These are phyloP conservation scores for Lithophane ornitopus DNA, from an alignment of 2,888 invertebrate species.

Conservation along the genomic window DNA sequence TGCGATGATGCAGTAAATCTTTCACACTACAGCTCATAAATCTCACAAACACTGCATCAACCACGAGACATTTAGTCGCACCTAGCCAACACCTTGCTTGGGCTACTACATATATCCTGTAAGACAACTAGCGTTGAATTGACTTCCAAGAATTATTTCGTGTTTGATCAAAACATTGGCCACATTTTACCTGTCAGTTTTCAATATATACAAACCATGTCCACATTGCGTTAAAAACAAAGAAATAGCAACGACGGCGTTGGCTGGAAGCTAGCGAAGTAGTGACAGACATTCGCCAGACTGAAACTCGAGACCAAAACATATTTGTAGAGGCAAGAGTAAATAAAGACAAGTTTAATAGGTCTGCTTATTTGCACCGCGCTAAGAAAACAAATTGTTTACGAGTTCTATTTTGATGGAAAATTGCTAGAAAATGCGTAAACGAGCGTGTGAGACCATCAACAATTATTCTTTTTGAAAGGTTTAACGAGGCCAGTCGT, in stretches of 20 bases:
- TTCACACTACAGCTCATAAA: constrained; percentile 18
- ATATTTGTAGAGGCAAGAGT: constrained; percentile 47
- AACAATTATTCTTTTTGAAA: constrained; percentile 1
- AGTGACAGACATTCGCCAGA: constrained; percentile 58
- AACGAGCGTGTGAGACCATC: background rate
- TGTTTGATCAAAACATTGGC: constrained; percentile 21
- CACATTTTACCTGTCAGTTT: constrained; percentile 42
- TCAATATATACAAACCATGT: constrained; percentile 43
- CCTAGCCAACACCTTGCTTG: constrained; percentile 30
- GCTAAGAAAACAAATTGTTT: constrained; percentile 24
- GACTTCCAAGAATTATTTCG: constrained; percentile 9
- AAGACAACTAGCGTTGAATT: background rate
- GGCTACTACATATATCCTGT: constrained; percentile 8
- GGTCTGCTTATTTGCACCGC: constrained; percentile 21
- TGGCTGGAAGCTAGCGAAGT: constrained; percentile 44
- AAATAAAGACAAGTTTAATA: constrained; percentile 46
- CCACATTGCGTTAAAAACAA: constrained; percentile 51
- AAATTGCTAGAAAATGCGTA: constrained; percentile 3
- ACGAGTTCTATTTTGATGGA: constrained; percentile 6
- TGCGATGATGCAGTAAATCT: constrained; percentile 40
- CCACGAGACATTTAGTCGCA: constrained; percentile 17
- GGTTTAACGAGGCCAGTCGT: background rate
- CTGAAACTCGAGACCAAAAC: constrained; percentile 49
- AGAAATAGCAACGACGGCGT: constrained; percentile 28
- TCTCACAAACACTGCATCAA: constrained; percentile 23